Percentiles rank a stretch among this genome's conserved stretches.
phyloP scores from a whole-genome alignment of 92 coral and sea anemone species.

The Actinostola sp. region DNA sequence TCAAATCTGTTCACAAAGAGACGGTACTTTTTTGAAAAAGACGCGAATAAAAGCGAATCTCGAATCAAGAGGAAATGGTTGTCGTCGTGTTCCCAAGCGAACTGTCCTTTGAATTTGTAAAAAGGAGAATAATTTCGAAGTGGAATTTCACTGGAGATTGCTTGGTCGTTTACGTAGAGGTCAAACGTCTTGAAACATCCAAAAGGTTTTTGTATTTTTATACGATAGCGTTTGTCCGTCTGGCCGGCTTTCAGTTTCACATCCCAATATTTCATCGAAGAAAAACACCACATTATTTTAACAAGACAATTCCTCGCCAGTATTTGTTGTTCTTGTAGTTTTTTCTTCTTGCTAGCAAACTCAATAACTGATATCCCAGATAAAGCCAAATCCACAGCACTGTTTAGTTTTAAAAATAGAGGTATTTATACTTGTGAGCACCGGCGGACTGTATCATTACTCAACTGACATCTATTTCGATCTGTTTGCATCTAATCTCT shows the following conservation, averaged over 20 bases:
- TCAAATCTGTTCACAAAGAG: conserved; percentile 56
- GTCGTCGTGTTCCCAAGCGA: conserved; percentile 54
- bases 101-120: conserved; percentile 48
- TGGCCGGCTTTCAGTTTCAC: conserved; percentile 25
- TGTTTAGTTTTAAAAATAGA: too few species aligned
- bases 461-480: too few species aligned
- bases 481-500: too few species aligned
- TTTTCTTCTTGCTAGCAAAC: too few species aligned
- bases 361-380: too few species aligned
- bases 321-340: too few species aligned
- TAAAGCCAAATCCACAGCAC: too few species aligned
- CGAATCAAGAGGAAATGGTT: conserved; percentile 47
- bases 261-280: conserved; percentile 24
- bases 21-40: conserved; percentile 48
- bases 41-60: conserved; percentile 44
- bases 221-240: conserved; percentile 18
- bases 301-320: too few species aligned
- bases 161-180: conserved; percentile 40
- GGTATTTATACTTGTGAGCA: too few species aligned
- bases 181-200: conserved; percentile 47
- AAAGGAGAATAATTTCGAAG: conserved; percentile 39
- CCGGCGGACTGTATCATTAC: too few species aligned
- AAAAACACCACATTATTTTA: conserved; percentile 13
- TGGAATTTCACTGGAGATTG: conserved; percentile 25
- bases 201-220: conserved; percentile 29